Conservation (phyloP, 1,140 invertebrate genomes). For the Wiebesia pumilae region DNA sequence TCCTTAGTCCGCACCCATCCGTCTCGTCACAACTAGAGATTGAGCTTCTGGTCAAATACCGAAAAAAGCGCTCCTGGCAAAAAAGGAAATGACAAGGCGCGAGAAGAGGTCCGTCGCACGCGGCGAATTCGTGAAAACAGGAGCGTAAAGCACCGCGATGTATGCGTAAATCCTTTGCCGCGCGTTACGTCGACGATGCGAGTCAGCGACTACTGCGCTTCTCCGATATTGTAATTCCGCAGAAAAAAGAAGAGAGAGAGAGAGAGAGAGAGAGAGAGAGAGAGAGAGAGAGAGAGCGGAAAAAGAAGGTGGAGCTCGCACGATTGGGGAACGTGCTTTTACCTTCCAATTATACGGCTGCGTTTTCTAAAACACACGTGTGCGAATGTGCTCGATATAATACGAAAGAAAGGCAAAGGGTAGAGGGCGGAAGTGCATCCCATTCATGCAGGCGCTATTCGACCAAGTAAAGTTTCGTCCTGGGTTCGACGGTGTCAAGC, state of each 20-base stretch:
- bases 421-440: slow-evolving; percentile 27
- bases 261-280: slow-evolving; percentile 2
- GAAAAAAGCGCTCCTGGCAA: slow-evolving; percentile 35
- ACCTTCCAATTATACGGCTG: slow-evolving; percentile 62
- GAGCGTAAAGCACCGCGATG: slow-evolving; percentile 33
- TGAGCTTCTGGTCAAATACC: slow-evolving; percentile 1
- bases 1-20: background rate
- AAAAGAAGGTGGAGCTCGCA: slow-evolving; percentile 43
- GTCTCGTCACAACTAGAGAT: background rate
- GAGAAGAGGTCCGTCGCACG: slow-evolving; percentile 23
- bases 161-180: background rate
- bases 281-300: background rate
- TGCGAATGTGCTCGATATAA: slow-evolving; percentile 32
- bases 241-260: slow-evolving; percentile 6
- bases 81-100: slow-evolving; percentile 39
- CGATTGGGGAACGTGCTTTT: slow-evolving; percentile 37
- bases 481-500: background rate
- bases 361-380: slow-evolving; percentile 55
- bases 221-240: background rate
- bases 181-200: background rate
- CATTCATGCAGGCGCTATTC: slow-evolving; percentile 12
- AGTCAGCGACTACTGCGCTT: background rate
- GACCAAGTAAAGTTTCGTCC: slow-evolving; percentile 6
- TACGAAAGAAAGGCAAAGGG: background rate
- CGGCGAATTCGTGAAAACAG: slow-evolving; percentile 54